These are phyloP conservation scores for Lethrus apterus DNA, from an alignment of 1,140 invertebrate genomes.

Conservation along the genomic window DNA sequence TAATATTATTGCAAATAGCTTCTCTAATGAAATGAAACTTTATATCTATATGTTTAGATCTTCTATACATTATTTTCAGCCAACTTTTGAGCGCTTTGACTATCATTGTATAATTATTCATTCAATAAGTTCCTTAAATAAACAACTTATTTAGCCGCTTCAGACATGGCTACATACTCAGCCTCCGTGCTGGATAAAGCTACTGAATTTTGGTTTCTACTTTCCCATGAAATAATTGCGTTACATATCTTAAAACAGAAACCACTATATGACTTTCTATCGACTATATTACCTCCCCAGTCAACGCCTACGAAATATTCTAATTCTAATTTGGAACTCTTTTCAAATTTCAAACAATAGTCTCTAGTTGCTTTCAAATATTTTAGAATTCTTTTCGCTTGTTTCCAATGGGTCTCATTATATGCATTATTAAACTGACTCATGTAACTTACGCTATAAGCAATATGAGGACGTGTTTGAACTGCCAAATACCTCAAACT, in stretches of 20 bases:
- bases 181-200: constrained; percentile 38
- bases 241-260: constrained; percentile 30
- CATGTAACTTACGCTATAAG: constrained; percentile 10
- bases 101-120: too few relatives aligned
- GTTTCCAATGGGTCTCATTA: constrained; percentile 29
- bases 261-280: constrained; percentile 36
- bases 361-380: constrained; percentile 37
- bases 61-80: too few relatives aligned
- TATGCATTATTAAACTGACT: constrained; percentile 15
- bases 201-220: constrained; percentile 33
- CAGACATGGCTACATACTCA: constrained; percentile 35
- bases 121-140: constrained; percentile 20
- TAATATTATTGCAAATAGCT: constrained; percentile 5
- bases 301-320: constrained; percentile 33
- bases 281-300: constrained; percentile 29
- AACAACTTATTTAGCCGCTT: constrained; percentile 25
- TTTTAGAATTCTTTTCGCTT: constrained; percentile 34
- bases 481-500: constrained; percentile 5
- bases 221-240: constrained; percentile 27
- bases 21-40: constrained; percentile 17
- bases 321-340: constrained; percentile 13
- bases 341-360: constrained; percentile 23
- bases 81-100: too few relatives aligned
- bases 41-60: constrained; percentile 20
- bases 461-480: constrained; percentile 7